Evolutionary conservation across 2,113 vertebrate genomes (phyloP).

Genomic region (Melanerpes formicivorus): DNA sequence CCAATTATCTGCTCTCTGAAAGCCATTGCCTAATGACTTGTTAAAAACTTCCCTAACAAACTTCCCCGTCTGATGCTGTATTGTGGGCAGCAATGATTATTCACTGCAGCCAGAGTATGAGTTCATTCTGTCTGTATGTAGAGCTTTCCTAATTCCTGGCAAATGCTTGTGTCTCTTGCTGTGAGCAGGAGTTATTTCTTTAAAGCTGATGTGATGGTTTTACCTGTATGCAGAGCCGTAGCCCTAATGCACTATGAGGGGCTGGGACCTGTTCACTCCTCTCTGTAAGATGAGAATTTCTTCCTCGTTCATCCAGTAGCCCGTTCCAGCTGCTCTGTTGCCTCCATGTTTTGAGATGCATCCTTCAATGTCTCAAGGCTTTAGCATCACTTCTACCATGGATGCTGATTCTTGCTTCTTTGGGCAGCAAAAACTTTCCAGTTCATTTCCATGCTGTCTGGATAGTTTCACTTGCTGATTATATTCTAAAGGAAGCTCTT

Average conservation of each 20-base stretch:
- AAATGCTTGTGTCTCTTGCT: background rate
- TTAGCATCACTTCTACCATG: background rate
- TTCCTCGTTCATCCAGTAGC: background rate
- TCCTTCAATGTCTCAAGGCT: background rate
- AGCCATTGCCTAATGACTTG: constrained; percentile 13
- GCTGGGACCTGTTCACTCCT: background rate
- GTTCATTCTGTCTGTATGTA: background rate
- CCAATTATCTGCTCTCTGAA: constrained; percentile 37
- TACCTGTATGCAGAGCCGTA: background rate
- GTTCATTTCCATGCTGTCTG: background rate
- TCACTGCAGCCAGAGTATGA: background rate
- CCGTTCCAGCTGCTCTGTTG: background rate
- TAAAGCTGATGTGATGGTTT: background rate
- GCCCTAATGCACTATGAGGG: too few species aligned
- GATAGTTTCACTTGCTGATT: background rate
- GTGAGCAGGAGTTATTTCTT: background rate
- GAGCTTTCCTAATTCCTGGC: background rate
- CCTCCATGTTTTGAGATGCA: background rate
- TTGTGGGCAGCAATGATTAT: background rate
- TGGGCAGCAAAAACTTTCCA: background rate
- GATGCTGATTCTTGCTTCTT: background rate
- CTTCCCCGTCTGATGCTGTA: background rate
- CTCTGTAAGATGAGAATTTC: background rate
- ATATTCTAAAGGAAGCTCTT: background rate
- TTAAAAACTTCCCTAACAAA: background rate